These are phyloP conservation scores for Holotrichia oblita DNA, from an alignment of 1,140 invertebrate genomes.

Conservation along the genomic window DNA sequence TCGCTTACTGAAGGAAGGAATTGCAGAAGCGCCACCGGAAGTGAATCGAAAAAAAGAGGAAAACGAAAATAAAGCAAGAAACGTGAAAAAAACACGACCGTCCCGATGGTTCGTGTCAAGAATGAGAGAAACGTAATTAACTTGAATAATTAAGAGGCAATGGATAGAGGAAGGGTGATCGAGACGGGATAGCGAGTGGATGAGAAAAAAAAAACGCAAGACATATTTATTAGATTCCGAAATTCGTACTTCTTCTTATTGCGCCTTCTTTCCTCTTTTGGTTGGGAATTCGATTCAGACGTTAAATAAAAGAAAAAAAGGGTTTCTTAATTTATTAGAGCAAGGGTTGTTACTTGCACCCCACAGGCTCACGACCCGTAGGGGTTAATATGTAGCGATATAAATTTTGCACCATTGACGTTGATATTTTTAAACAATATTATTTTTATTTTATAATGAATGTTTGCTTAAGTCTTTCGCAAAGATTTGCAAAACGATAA, in stretches of 20 bases:
- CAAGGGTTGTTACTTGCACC: slow-evolving; percentile 5
- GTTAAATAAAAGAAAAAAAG: background rate
- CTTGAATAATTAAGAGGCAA: slow-evolving; percentile 35
- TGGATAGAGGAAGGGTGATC: slow-evolving; percentile 32
- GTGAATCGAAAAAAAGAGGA: slow-evolving; percentile 5
- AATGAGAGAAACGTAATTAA: slow-evolving; percentile 35
- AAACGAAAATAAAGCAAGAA: background rate
- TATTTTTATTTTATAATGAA: too few relatives aligned
- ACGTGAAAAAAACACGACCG: background rate
- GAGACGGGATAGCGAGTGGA: background rate
- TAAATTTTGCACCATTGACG: too few relatives aligned
- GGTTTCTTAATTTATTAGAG: slow-evolving; percentile 4
- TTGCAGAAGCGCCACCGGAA: slow-evolving; percentile 1
- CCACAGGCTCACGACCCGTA: too few relatives aligned
- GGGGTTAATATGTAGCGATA: too few relatives aligned
- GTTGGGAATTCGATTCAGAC: background rate
- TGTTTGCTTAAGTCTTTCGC: too few relatives aligned
- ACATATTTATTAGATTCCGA: slow-evolving; percentile 29
- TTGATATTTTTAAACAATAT: too few relatives aligned
- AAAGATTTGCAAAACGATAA: too few relatives aligned
- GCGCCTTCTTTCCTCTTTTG: background rate
- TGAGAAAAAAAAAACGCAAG: background rate
- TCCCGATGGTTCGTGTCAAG: slow-evolving; percentile 19
- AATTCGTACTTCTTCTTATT: slow-evolving; percentile 16
- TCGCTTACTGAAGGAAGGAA: background rate